A percentile compares a stretch with the other conserved stretches of the same genome.
These are phyloP conservation scores for Ennomos quercinarius DNA, from an alignment of 2,888 invertebrate genomes.

Conservation along the genomic window DNA sequence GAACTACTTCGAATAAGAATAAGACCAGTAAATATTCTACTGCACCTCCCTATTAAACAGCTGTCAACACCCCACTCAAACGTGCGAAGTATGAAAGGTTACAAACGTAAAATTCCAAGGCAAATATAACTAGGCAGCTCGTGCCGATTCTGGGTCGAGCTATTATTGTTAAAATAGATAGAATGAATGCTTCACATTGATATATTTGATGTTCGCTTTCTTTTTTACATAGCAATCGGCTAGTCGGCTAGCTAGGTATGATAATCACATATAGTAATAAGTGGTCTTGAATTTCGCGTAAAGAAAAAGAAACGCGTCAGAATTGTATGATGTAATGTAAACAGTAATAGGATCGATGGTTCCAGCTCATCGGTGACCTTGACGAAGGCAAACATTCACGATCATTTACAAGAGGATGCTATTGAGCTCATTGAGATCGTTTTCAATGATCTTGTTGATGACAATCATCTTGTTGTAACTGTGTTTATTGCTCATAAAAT, in stretches of 20 bases:
- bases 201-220: constrained; percentile 47
- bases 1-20: constrained; percentile 59
- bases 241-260: constrained; percentile 1
- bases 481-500: constrained; percentile 23
- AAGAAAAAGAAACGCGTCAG: constrained; percentile 12
- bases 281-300: not conserved
- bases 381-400: constrained; percentile 41
- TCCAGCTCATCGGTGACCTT: constrained; percentile 44
- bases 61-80: constrained; percentile 51
- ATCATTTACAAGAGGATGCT: constrained; percentile 47
- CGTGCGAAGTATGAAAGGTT: constrained; percentile 53
- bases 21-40: constrained; percentile 31
- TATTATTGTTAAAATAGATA: constrained; percentile 42
- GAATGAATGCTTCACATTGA: constrained; percentile 25
- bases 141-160: constrained; percentile 42
- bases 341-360: constrained; percentile 19
- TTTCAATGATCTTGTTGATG: constrained; percentile 48
- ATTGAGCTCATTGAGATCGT: constrained; percentile 57
- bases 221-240: constrained; percentile 29
- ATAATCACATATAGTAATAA: constrained; percentile 15
- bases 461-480: constrained; percentile 36
- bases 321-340: constrained; percentile 17
- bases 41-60: constrained; percentile 23
- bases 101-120: constrained; percentile 47
- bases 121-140: constrained; percentile 46